Evolutionary conservation across 2,113 vertebrate genomes (phyloP).

Genomic region (Callopanchax toddi): DNA sequence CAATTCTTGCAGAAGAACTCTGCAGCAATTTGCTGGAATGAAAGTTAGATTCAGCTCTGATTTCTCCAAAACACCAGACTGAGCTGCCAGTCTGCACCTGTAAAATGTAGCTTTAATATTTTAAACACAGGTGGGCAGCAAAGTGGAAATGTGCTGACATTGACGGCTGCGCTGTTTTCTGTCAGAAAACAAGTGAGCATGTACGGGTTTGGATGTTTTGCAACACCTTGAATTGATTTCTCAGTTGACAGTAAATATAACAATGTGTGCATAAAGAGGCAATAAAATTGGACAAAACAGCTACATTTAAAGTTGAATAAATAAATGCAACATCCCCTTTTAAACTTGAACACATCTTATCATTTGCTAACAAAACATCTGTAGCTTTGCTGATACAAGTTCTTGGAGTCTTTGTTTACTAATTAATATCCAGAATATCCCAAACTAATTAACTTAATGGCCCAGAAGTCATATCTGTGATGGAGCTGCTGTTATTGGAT

Average conservation of each 20-base stretch:
- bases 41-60: neutral
- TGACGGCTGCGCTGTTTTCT: neutral
- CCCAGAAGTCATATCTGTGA: slow-evolving; percentile 42
- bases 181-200: neutral
- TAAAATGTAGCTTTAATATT: neutral
- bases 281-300: too few species aligned
- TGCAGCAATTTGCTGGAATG: neutral
- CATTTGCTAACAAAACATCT: neutral
- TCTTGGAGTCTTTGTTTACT: slow-evolving; percentile 54
- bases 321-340: too few species aligned
- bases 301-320: too few species aligned
- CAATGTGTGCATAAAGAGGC: too few species aligned
- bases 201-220: too few species aligned
- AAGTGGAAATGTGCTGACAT: too few species aligned
- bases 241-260: too few species aligned
- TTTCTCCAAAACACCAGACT: neutral
- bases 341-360: too few species aligned
- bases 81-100: neutral
- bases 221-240: too few species aligned
- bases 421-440: slow-evolving; percentile 55
- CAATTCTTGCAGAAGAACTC: neutral
- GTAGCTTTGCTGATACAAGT: slow-evolving; percentile 37
- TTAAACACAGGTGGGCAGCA: too few species aligned
- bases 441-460: slow-evolving; percentile 65
- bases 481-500: slow-evolving; percentile 48